Evolutionary conservation across 2,888 invertebrate genomes (phyloP).

Genomic region (Sipunculus nudus): DNA sequence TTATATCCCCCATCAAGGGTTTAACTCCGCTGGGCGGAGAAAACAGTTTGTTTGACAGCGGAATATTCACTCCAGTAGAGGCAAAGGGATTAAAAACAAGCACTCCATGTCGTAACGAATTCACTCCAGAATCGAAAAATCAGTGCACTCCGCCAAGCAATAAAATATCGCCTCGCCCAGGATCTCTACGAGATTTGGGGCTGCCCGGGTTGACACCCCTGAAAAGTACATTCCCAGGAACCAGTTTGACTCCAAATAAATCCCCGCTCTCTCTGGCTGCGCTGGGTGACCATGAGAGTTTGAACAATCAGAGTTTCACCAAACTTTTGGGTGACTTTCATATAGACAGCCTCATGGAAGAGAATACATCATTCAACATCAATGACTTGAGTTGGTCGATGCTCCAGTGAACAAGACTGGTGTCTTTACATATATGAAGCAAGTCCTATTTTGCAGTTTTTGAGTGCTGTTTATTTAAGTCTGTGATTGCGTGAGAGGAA

Average conservation of each 20-base stretch:
- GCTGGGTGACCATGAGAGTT: not conserved
- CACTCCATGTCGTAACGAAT: not conserved
- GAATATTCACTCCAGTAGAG: slow-evolving; percentile 41
- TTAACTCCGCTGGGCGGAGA: slow-evolving; percentile 3
- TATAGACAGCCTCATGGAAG: slow-evolving; percentile 15
- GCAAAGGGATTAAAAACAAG: slow-evolving; percentile 44
- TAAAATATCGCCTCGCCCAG: slow-evolving; percentile 7
- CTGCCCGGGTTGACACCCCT: slow-evolving; percentile 19
- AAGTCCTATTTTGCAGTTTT: no score
- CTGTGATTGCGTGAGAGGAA: no score
- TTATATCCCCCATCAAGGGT: slow-evolving; percentile 17
- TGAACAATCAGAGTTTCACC: slow-evolving; percentile 18
- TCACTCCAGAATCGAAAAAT: not conserved
- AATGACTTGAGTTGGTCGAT: no score
- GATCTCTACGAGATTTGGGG: slow-evolving; percentile 14
- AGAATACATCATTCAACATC: no score
- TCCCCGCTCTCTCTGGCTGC: not conserved
- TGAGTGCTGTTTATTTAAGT: no score
- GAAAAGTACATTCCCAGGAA: not conserved
- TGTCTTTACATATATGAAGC: no score
- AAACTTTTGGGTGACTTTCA: slow-evolving; percentile 13
- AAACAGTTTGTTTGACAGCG: not conserved
- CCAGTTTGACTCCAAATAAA: not conserved
- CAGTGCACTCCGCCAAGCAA: not conserved
- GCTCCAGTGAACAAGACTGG: no score